Conservation (phyloP, 2,797 vertebrate genomes). For the Melopsittacus undulatus region DNA sequence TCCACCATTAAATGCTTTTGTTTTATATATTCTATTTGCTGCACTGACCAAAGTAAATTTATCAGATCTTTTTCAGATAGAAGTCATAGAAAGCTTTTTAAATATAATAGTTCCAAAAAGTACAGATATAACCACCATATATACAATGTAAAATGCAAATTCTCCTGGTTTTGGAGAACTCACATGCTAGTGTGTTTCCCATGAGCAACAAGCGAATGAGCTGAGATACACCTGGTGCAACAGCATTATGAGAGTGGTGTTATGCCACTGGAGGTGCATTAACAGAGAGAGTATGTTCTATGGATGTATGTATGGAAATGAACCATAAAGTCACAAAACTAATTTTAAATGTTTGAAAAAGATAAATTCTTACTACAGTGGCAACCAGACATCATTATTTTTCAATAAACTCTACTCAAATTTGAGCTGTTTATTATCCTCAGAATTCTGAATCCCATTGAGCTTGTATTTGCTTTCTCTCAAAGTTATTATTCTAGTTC, state of each 20-base stretch:
- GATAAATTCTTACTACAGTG: neutral
- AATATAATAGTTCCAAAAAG: neutral
- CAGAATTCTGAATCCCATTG: neutral
- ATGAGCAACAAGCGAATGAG: neutral
- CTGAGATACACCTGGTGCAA: neutral
- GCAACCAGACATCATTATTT: neutral
- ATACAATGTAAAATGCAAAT: neutral
- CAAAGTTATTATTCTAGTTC: neutral
- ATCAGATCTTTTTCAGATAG: neutral
- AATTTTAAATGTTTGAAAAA: neutral
- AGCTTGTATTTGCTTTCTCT: neutral
- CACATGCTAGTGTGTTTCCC: neutral
- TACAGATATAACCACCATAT: neutral
- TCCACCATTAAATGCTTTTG: neutral
- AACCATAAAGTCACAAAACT: neutral
- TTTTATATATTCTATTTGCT: neutral
- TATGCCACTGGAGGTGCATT: neutral
- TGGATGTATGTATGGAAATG: neutral
- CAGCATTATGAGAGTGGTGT: neutral
- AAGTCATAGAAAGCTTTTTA: neutral
- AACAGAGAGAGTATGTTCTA: rapidly evolving
- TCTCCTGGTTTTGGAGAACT: neutral
- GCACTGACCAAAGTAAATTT: neutral
- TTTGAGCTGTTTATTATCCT: neutral
- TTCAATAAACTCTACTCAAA: neutral